A percentile compares a stretch with the other conserved stretches of the same genome.
Conservation (phyloP, 2,797 vertebrate genomes). For the Crax fasciolata region DNA sequence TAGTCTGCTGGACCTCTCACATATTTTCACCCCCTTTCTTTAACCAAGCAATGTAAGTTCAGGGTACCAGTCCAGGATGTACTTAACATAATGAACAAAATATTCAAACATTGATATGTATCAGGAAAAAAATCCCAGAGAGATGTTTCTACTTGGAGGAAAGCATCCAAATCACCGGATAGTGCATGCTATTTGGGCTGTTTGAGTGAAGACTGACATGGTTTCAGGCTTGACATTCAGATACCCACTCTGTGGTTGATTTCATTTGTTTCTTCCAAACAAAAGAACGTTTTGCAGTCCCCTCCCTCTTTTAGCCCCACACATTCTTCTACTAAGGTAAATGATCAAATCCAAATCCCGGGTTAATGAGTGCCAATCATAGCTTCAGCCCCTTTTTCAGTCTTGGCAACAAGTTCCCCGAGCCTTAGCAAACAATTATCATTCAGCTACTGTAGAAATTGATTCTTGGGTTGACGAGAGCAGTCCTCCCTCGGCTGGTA, state of each 20-base stretch:
- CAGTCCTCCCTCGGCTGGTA: conserved; percentile 87
- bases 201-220: conserved; percentile 33
- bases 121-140: background rate
- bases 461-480: conserved; percentile 89
- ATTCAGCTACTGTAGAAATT: conserved; percentile 90
- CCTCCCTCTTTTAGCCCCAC: conserved; percentile 31
- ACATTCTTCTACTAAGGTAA: conserved; percentile 63
- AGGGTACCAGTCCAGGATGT: background rate
- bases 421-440: conserved; percentile 93
- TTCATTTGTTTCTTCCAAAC: conserved; percentile 74
- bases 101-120: background rate
- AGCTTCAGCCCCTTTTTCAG: conserved; percentile 83
- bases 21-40: background rate
- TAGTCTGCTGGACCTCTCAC: background rate
- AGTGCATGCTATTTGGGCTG: background rate
- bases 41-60: background rate
- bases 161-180: conserved; percentile 28
- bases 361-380: conserved; percentile 95
- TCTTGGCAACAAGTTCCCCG: conserved; percentile 91
- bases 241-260: conserved; percentile 36
- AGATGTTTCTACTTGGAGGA: background rate
- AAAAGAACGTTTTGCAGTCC: conserved; percentile 62
- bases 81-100: conserved; percentile 25
- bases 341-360: conserved; percentile 81
- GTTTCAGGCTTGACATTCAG: conserved; percentile 62